Evolutionary conservation across 2,888 invertebrate species (phyloP), one percentile per base, ranked within the genome.

Genomic region (Acleris emargana): DNA sequence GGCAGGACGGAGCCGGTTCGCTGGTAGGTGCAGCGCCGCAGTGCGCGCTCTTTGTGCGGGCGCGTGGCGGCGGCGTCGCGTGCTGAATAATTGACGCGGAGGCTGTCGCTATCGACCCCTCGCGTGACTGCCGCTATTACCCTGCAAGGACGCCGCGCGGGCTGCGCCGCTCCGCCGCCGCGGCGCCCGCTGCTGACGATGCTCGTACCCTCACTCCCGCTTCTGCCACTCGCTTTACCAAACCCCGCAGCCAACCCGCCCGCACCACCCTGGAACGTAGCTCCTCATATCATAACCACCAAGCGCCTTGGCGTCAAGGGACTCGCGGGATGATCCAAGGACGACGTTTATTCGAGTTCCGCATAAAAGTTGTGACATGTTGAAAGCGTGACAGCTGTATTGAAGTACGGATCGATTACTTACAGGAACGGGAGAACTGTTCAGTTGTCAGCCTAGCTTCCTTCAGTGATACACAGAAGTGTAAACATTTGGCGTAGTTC

Each of bases 41-140:
- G 81, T 83, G 86, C 84, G 84, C 80, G 80, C 78, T 78, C 86
- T 87, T 87, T 87, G 88, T 88, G 82, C 81, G 79, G 76, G 81
- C 79, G 80, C 81, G 83, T 79, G 83, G 80, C 78, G 82, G 77
- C 72, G 79, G 74, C 69, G 78, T 84, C 80, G 86, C 86, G 83
- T 87, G 89, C 82, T 90, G 88, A 91, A 90, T 90, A 88, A 89
- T 89, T 88, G 87, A 89, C 80, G 86, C 85, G 83, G 87, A 88
- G 89, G 86, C 87, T 88, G 88, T 80, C 82, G 88, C 88, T 89
- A 92, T 91, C 93, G 92, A 92, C 93, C 92, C 87, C 80, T 92
- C 87, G 89, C 89, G 89, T 88, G 89, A 86, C 88, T 83, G 78
- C 84, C 83, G 80, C 83, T 79, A 82, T 86, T 84, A 86, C 82